Percentiles rank a stretch among this genome's conserved stretches.
Evolutionary conservation across 2,888 invertebrate genomes (phyloP).

Genomic region (Noctua janthina): DNA sequence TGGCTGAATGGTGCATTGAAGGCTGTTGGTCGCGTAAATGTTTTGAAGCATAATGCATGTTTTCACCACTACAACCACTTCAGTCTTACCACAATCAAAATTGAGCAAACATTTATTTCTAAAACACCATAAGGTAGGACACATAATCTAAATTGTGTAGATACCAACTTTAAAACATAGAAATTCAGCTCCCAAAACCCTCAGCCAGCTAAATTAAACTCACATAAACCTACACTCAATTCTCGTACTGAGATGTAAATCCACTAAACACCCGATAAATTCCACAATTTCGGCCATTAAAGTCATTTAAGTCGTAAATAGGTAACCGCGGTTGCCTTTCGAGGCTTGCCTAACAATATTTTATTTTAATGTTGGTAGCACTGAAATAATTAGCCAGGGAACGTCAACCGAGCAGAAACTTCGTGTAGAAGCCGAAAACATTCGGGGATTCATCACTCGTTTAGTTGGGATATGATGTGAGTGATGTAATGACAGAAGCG

Average conservation of each 20-base stretch:
- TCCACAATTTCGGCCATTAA: conserved; percentile 61
- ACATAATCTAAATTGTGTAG: not conserved
- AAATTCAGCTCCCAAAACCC: conserved; percentile 15
- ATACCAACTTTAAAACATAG: not conserved
- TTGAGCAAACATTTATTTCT: not conserved
- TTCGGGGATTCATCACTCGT: conserved; percentile 19
- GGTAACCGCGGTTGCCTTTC: conserved; percentile 58
- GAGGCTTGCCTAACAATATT: conserved; percentile 55
- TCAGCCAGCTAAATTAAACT: conserved; percentile 30
- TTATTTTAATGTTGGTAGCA: conserved; percentile 58
- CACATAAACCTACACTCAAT: conserved; percentile 52
- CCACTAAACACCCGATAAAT: conserved; percentile 65
- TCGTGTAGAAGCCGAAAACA: conserved; percentile 19
- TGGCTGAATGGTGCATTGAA: not conserved
- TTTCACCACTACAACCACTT: not conserved
- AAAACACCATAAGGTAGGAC: not conserved
- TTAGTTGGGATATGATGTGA: not conserved
- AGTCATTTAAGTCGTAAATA: conserved; percentile 64
- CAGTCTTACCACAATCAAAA: not conserved
- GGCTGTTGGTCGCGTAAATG: not conserved
- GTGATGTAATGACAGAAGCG: not conserved
- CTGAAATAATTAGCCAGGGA: conserved; percentile 60
- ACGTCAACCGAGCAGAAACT: conserved; percentile 60
- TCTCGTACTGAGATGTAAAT: conserved; percentile 60
- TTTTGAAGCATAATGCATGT: not conserved